Evolutionary conservation across 2,888 invertebrate genomes (phyloP).

Genomic region (Spilosoma lubricipeda): DNA sequence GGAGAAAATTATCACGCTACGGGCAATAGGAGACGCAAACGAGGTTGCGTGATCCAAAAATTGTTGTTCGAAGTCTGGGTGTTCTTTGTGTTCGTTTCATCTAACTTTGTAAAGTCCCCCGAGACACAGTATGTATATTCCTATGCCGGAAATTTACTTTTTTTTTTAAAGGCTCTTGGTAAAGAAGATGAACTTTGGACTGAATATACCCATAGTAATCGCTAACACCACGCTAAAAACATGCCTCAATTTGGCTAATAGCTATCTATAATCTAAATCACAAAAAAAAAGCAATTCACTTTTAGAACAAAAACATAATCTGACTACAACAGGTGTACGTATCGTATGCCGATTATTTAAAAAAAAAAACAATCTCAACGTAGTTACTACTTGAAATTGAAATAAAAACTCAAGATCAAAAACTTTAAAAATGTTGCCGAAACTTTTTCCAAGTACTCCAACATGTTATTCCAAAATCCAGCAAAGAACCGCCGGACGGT

Average conservation of each 20-base stretch:
- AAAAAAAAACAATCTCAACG: neutral
- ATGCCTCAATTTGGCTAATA: neutral
- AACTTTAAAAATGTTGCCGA: slow-evolving; percentile 13
- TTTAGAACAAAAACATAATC: neutral
- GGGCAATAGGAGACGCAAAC: too few species aligned
- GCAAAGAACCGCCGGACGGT: slow-evolving; percentile 30
- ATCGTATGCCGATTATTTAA: neutral
- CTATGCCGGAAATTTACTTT: too few species aligned
- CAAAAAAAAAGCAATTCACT: neutral
- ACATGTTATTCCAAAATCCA: slow-evolving; percentile 30
- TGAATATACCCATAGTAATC: too few species aligned
- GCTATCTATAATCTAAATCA: neutral
- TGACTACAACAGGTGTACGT: neutral
- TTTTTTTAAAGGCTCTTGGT: too few species aligned
- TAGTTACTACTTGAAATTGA: slow-evolving; percentile 13
- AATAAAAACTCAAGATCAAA: slow-evolving; percentile 11
- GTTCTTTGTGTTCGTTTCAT: too few species aligned
- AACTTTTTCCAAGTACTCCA: slow-evolving; percentile 26
- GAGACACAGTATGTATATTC: too few species aligned
- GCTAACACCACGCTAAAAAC: neutral
- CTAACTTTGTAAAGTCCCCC: too few species aligned
- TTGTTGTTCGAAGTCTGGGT: too few species aligned
- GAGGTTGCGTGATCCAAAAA: too few species aligned
- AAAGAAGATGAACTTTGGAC: too few species aligned
- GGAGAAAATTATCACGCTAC: too few species aligned